Evolutionary conservation across 2,113 vertebrate genomes (phyloP).

Genomic region (Miniopterus natalensis): DNA sequence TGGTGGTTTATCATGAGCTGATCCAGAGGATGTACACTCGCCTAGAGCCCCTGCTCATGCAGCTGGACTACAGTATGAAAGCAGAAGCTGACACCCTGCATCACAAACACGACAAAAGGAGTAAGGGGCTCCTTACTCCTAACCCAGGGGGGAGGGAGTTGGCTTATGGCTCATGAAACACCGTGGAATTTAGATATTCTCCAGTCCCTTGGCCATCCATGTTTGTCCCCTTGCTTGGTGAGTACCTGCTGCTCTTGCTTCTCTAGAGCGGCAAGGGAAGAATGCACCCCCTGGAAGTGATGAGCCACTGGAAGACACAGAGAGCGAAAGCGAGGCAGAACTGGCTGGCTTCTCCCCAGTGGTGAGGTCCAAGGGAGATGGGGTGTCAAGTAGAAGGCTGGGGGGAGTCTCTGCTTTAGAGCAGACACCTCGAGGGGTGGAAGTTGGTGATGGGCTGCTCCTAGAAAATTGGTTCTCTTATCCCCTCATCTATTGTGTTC

Average conservation of each 20-base stretch:
- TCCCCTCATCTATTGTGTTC: not conserved
- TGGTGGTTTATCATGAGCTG: slow-evolving; percentile 98
- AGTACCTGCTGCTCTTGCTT: slow-evolving; percentile 47
- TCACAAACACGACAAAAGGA: slow-evolving; percentile 97
- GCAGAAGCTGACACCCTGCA: slow-evolving; percentile 95
- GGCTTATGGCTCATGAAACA: not conserved
- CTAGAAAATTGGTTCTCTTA: not conserved
- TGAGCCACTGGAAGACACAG: slow-evolving; percentile 95
- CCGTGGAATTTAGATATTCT: not conserved
- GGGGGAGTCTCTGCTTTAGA: not conserved
- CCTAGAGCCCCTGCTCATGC: slow-evolving; percentile 98
- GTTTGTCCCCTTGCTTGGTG: not conserved
- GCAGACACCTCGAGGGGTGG: not conserved
- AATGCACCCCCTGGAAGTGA: slow-evolving; percentile 92
- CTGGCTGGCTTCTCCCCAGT: slow-evolving; percentile 96
- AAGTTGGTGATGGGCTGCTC: not conserved
- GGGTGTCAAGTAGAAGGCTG: not conserved
- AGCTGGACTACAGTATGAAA: slow-evolving; percentile 99
- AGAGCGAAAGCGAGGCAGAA: slow-evolving; percentile 98
- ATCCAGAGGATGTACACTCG: slow-evolving; percentile 99
- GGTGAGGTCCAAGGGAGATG: slow-evolving; percentile 87
- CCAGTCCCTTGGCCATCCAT: not conserved
- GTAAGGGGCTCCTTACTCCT: slow-evolving; percentile 88
- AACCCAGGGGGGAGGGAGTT: not conserved
- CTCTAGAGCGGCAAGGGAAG: slow-evolving; percentile 90